Evolutionary conservation across 2,888 invertebrate genomes (phyloP).

Genomic region (Drosophila setosimentum): DNA sequence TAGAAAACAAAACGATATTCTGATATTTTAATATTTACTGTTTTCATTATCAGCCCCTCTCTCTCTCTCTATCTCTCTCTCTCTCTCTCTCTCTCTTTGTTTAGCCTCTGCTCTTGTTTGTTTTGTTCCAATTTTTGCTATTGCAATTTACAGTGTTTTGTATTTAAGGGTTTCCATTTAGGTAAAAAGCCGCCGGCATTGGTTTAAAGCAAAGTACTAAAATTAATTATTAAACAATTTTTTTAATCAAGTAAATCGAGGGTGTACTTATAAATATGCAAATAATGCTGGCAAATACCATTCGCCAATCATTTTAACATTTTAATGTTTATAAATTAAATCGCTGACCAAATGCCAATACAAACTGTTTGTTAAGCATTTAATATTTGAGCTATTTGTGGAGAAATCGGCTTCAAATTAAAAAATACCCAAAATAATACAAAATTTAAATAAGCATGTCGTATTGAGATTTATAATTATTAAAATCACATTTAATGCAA

Average conservation of each 20-base stretch:
- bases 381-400: conserved; percentile 12
- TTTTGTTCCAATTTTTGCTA: conserved; percentile 38
- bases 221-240: conserved; percentile 72
- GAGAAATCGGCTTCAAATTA: neutral
- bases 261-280: conserved; percentile 63
- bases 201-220: conserved; percentile 64
- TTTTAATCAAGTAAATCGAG: conserved; percentile 38
- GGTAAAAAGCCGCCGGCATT: conserved; percentile 57
- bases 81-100: neutral
- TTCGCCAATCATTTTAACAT: conserved; percentile 23
- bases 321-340: conserved; percentile 29
- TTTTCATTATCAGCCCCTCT: neutral
- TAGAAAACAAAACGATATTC: conserved; percentile 58
- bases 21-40: conserved; percentile 27
- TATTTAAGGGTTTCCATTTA: conserved; percentile 19
- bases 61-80: neutral
- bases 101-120: neutral
- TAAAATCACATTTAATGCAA: neutral
- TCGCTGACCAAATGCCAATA: conserved; percentile 26
- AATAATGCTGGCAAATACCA: conserved; percentile 42
- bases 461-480: neutral
- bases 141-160: conserved; percentile 31
- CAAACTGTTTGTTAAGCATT: conserved; percentile 20
- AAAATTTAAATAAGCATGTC: neutral
- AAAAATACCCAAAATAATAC: neutral